Evolutionary conservation across 2,888 invertebrate genomes (phyloP).

Genomic region (Leptogaster cylindrica): DNA sequence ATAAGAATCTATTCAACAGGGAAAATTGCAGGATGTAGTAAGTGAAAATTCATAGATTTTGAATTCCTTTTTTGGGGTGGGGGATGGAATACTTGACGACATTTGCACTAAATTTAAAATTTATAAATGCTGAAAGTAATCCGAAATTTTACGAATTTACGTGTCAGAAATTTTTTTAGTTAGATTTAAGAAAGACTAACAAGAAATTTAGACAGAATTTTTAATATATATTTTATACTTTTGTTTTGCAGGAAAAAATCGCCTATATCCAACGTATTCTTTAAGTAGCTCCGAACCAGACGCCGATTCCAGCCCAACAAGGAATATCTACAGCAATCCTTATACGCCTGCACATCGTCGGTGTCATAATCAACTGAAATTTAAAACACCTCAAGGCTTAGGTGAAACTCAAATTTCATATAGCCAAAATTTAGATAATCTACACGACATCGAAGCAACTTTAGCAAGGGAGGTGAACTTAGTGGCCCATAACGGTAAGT

Average conservation of each 20-base stretch:
- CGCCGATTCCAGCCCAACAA: slow-evolving; percentile 63
- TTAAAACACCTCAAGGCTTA: slow-evolving; percentile 67
- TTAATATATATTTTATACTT: no score
- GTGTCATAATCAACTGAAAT: slow-evolving; percentile 50
- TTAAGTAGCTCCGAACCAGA: slow-evolving; percentile 79
- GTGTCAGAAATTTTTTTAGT: no score
- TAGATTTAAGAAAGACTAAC: no score
- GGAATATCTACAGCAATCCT: slow-evolving; percentile 67
- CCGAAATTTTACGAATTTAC: no score
- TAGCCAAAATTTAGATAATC: slow-evolving; percentile 69
- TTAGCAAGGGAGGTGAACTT: slow-evolving; percentile 81
- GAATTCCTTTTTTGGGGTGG: no score
- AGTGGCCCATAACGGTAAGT: slow-evolving; percentile 83
- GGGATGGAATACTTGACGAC: no score
- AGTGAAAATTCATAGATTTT: no score
- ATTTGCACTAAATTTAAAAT: no score
- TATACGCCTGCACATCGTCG: slow-evolving; percentile 60
- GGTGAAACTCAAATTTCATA: slow-evolving; percentile 76
- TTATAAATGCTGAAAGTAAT: no score
- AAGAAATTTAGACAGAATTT: no score
- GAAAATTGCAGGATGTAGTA: no score
- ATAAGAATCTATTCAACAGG: no score
- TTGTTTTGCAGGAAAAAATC: slow-evolving; percentile 71
- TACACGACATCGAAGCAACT: slow-evolving; percentile 83
- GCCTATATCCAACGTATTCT: slow-evolving; percentile 82